Evolutionary conservation across 2,888 invertebrate species (phyloP).

Genomic region (Megastigmus dorsalis): DNA sequence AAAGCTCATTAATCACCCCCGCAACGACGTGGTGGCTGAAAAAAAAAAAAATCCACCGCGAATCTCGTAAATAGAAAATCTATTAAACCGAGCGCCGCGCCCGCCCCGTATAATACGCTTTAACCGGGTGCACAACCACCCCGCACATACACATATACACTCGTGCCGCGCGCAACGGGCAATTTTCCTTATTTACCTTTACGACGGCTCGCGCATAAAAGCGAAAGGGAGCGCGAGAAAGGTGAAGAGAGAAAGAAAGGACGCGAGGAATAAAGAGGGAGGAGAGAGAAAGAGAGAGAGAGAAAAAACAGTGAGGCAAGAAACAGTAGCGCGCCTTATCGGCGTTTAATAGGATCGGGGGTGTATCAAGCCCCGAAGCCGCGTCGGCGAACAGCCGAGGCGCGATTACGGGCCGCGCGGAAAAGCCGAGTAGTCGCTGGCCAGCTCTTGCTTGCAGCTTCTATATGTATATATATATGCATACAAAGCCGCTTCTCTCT

Average conservation of each 20-base stretch:
- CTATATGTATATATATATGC: too few relatives aligned
- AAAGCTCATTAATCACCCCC: slow-evolving; percentile 40
- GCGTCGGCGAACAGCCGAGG: neutral
- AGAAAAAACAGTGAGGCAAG: neutral
- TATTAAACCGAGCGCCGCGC: slow-evolving; percentile 21
- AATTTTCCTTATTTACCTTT: slow-evolving; percentile 49
- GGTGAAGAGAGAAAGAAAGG: neutral
- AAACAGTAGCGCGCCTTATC: slow-evolving; percentile 30
- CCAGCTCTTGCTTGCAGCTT: too few relatives aligned
- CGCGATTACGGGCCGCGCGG: slow-evolving; percentile 33
- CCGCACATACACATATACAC: neutral
- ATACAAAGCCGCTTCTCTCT: too few relatives aligned
- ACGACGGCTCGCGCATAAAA: slow-evolving; percentile 22
- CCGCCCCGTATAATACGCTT: too few relatives aligned
- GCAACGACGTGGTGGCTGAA: neutral
- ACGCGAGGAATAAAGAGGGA: neutral
- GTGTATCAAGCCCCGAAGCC: slow-evolving; percentile 24
- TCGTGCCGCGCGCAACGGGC: neutral
- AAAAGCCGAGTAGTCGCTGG: neutral
- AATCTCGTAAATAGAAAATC: slow-evolving; percentile 45
- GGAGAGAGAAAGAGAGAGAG: slow-evolving; percentile 16
- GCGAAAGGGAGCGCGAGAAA: slow-evolving; percentile 9
- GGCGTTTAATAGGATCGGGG: slow-evolving; percentile 50
- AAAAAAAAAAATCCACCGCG: neutral
- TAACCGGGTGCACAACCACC: too few relatives aligned